A percentile compares a stretch with the other conserved stretches of the same genome.
These are phyloP conservation scores for Phalacrocorax carbo DNA, from an alignment of 2,113 vertebrate genomes.

Conservation along the genomic window DNA sequence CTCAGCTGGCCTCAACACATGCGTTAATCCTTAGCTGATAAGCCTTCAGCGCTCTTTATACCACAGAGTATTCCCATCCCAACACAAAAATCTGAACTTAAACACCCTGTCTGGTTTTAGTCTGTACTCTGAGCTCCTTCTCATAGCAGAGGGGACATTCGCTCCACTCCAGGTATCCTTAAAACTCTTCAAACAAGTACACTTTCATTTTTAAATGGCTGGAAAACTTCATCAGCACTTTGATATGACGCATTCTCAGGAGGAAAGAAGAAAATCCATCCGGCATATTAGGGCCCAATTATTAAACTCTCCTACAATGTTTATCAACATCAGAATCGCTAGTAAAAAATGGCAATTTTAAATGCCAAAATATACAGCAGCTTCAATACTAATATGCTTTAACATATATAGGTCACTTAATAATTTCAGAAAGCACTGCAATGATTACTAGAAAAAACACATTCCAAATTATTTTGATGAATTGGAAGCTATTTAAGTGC, in stretches of 20 bases:
- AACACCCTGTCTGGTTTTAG: background rate
- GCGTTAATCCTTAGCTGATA: background rate
- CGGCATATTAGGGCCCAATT: background rate
- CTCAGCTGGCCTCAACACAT: background rate
- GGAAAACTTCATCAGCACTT: constrained; percentile 5
- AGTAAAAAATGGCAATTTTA: constrained; percentile 30
- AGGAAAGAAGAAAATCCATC: constrained; percentile 29
- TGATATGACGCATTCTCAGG: background rate
- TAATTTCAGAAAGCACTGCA: background rate
- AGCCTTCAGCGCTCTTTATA: background rate
- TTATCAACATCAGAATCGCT: constrained; percentile 15
- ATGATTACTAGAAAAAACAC: background rate
- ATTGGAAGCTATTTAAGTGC: background rate
- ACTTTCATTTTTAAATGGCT: background rate
- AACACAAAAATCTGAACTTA: background rate
- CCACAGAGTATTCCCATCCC: background rate
- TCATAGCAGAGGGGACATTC: background rate
- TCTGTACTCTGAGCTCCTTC: background rate
- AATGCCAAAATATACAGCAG: constrained; percentile 5
- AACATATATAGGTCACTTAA: background rate
- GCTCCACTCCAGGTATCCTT: background rate
- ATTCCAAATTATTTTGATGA: constrained; percentile 28
- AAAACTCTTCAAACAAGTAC: background rate
- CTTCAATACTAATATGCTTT: background rate
- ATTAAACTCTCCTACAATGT: background rate